Base-by-base conservation (phyloP, 2,113 vertebrate genomes). In the Oceanites oceanicus region DNA sequence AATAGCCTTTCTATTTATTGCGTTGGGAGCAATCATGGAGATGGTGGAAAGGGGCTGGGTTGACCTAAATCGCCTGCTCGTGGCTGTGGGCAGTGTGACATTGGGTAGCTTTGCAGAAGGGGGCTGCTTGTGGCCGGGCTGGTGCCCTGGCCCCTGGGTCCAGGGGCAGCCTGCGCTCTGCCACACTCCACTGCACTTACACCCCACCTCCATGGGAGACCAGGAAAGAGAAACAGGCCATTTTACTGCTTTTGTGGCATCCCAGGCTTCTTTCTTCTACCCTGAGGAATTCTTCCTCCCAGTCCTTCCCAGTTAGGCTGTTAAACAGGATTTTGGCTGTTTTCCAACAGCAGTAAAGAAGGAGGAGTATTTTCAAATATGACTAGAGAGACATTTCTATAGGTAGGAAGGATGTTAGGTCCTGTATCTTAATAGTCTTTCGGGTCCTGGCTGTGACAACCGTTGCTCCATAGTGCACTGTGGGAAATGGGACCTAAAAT, bases 1-100 rank as follows among this genome's bases (percentile, higher is more conserved):
- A 97, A 96, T 96, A 97, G 90, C 59, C 40, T 96, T 97, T 97
- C 96, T 97, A 97, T 96, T 97, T 97, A 95, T 96, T 97, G 74
- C 17, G 0, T 38, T 78, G 89, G 61, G 86, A 96, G 56, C 9
- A 15, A 92, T 79, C 42, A 65, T 1, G 21, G 61, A 23, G 66
- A 90, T 93, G 91, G 95, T 81, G 72, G 85, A 91, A 89, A 94
- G 88, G 52, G 90, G 52, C 50, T 4, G 68, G 73, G 34, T 79
- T 94, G 77, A 77, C 87, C 71, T 50, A 80, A 92, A 92, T 84
- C 3, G 3, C 56, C 62, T 82, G 85, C 66, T 86, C 0, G 2
- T 0, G 1, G 56, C 50, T 58, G 49, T 16, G 63, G 63, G 23
- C 25, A 10, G 26, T 20, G 45, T 74, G 66, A 68, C 53, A 29